Evolutionary conservation across 1,140 invertebrate species (phyloP), one percentile per base, ranked within the genome.

Genomic region (Ceratina calcarata): DNA sequence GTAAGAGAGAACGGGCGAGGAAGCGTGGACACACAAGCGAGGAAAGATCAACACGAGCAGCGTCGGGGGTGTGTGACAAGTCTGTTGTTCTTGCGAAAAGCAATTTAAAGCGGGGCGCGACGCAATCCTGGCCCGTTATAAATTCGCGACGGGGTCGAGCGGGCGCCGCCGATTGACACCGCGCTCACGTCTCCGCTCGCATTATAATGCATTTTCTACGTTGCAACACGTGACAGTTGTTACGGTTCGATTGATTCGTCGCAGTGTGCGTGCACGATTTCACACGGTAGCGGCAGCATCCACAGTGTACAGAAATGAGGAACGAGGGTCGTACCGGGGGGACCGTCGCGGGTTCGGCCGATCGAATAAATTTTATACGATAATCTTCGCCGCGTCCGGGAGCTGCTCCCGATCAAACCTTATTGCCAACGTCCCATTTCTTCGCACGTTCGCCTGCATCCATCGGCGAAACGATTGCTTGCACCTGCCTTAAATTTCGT

Each of bases 181-280:
- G 78, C 85, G 81, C 73, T 70, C 87, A 83, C 87, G 85, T 88
- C 80, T 84, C 78, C 80, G 73, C 62, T 82, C 86, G 86, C 86
- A 86, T 88, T 88, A 88, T 88, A 88, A 88, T 88, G 86, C 82
- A 87, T 88, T 87, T 87, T 88, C 86, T 85, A 83, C 82, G 81
- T 80, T 65, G 77, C 79, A 72, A 62, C 12, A 60, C 77, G 85
- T 88, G 85, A 85, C 85, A 83, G 86, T 86, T 85, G 83, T 88
- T 88, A 82, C 81, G 78, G 69, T 81, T 82, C 87, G 82, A 88
- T 88, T 88, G 86, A 88, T 89, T 89, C 86, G 86, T 84, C 18
- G 15, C 83, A 69, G 15, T 51, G 74, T 55, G 75, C 77, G 74
- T 73, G 73, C n/a, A 60, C 6, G 53, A 13, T 13, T 13, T 12